Evolutionary conservation across 1,140 invertebrate genomes (phyloP).

Genomic region (Vanessa atalanta): DNA sequence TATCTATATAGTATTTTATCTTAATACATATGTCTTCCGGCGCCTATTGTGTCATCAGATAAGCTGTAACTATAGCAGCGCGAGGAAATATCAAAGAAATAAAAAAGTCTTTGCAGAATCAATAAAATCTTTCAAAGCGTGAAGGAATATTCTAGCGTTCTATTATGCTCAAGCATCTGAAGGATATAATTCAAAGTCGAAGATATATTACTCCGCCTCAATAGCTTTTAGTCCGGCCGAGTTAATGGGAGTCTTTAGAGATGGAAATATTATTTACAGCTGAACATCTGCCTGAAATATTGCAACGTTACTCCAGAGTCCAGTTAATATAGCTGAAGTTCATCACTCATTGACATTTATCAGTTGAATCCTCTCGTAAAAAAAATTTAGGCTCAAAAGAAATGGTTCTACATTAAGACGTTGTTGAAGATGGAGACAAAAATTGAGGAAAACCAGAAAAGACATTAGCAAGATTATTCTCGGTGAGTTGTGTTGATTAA

Average conservation of each 20-base stretch:
- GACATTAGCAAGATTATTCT: slow-evolving; percentile 66
- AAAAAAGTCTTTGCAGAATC: neutral
- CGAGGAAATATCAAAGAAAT: no score
- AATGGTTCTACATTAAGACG: slow-evolving; percentile 55
- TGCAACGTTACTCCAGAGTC: slow-evolving; percentile 49
- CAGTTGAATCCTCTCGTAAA: slow-evolving; percentile 47
- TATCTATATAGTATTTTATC: no score
- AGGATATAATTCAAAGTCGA: neutral
- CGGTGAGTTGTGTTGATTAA: slow-evolving; percentile 43
- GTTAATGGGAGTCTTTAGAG: slow-evolving; percentile 33
- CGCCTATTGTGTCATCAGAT: no score
- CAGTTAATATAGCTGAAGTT: slow-evolving; percentile 53
- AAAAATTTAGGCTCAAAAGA: slow-evolving; percentile 49
- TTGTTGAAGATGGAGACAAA: slow-evolving; percentile 53
- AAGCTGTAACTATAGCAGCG: no score
- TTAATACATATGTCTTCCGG: no score
- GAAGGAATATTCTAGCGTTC: neutral
- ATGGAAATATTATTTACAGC: slow-evolving; percentile 43
- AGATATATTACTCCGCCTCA: slow-evolving; percentile 35
- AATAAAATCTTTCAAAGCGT: neutral
- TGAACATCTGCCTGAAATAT: slow-evolving; percentile 50
- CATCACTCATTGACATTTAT: slow-evolving; percentile 58
- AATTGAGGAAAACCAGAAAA: slow-evolving; percentile 63
- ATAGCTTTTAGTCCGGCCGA: slow-evolving; percentile 38
- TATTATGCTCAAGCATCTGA: neutral